Percentiles rank a stretch among this genome's conserved stretches.
Conservation (phyloP, 2,797 vertebrate genomes). For the Manis pentadactyla region DNA sequence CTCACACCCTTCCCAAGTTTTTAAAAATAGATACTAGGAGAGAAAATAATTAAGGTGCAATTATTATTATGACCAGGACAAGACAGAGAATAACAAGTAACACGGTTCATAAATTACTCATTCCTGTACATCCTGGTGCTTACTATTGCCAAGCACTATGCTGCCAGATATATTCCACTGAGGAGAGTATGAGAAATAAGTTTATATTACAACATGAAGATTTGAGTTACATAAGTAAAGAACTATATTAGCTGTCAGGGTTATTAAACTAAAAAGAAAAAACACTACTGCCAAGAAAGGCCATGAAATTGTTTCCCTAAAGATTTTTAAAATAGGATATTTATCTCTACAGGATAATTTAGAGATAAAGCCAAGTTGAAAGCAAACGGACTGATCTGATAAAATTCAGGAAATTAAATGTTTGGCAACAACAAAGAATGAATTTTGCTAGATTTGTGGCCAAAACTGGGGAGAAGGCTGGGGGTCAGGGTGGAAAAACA, state of each 20-base stretch:
- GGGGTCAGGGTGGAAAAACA: not conserved
- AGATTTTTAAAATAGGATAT: not conserved
- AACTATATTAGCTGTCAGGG: not conserved
- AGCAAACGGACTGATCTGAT: not conserved
- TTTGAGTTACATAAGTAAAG: not conserved
- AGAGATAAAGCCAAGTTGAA: not conserved
- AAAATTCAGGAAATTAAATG: not conserved
- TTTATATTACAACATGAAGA: not conserved
- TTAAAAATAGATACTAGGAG: conserved; percentile 42
- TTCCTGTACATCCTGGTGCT: not conserved
- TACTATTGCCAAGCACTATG: not conserved
- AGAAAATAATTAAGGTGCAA: not conserved
- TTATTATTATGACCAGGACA: not conserved
- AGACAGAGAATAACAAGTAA: not conserved
- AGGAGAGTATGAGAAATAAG: not conserved
- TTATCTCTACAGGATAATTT: not conserved
- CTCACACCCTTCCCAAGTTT: conserved; percentile 43
- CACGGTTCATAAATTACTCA: not conserved
- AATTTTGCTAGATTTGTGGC: not conserved
- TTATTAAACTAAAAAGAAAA: not conserved
- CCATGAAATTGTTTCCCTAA: not conserved
- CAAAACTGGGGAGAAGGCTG: not conserved
- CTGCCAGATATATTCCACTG: not conserved
- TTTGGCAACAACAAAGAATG: not conserved
- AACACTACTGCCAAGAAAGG: not conserved